These are phyloP conservation scores for Acanthosepion lycidas DNA, from an alignment of 2,888 invertebrate species.

Conservation along the genomic window DNA sequence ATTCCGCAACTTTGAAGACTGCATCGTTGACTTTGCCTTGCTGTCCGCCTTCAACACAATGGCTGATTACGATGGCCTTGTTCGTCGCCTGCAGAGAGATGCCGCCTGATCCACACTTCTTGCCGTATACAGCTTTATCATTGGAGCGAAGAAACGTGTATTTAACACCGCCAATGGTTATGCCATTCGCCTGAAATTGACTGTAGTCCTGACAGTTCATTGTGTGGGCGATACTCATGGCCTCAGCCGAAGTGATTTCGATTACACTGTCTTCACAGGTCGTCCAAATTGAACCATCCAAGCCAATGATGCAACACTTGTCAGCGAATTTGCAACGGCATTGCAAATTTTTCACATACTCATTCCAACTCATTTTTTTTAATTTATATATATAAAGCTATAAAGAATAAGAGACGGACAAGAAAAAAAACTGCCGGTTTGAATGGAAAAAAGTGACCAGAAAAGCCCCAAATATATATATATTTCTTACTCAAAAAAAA, in stretches of 20 bases:
- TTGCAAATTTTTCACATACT: background rate
- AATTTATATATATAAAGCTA: background rate
- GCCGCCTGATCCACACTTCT: background rate
- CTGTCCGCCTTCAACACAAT: background rate
- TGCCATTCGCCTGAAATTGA: background rate
- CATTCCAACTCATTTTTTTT: slow-evolving; percentile 37
- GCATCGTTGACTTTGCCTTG: slow-evolving; percentile 24
- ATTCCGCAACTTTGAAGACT: background rate
- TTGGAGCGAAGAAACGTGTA: background rate
- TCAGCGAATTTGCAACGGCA: background rate
- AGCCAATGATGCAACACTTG: background rate
- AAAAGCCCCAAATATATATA: background rate
- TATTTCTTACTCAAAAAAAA: background rate
- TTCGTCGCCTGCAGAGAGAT: background rate
- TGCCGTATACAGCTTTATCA: background rate
- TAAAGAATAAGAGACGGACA: background rate
- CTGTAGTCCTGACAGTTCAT: background rate
- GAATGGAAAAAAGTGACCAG: background rate
- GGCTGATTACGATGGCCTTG: background rate
- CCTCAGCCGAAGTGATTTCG: background rate
- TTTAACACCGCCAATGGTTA: background rate
- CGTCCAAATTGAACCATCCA: slow-evolving; percentile 36
- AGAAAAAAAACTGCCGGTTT: background rate
- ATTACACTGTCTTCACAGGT: background rate
- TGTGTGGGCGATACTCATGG: background rate